Evolutionary conservation across 2,113 vertebrate species (phyloP).

Genomic region (Oncorhynchus gorbuscha): DNA sequence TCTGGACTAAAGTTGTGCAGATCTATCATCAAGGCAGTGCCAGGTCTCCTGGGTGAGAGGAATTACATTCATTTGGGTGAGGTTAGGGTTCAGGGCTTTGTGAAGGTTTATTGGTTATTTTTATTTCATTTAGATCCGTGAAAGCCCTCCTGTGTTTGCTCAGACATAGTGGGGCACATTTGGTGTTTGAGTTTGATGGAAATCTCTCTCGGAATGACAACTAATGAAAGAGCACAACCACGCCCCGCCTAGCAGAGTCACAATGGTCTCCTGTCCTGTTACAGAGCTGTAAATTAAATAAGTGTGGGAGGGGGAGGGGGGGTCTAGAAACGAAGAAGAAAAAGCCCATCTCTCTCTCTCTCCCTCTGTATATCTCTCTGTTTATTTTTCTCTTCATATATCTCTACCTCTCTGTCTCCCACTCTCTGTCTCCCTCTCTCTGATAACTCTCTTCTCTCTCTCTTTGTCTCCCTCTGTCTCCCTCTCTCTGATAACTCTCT

Average conservation of each 20-base stretch:
- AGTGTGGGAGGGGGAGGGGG: background rate
- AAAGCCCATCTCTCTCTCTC: too few relatives aligned
- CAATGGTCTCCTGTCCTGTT: constrained; percentile 13
- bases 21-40: background rate
- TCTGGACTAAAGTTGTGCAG: background rate
- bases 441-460: too few relatives aligned
- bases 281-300: constrained; percentile 27
- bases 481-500: too few relatives aligned
- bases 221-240: constrained; percentile 21
- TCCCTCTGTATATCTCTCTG: too few relatives aligned
- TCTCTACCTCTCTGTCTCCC: too few relatives aligned
- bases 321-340: too few relatives aligned
- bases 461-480: too few relatives aligned
- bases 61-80: constrained; percentile 5
- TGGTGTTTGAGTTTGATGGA: constrained; percentile 26
- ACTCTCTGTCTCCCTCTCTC: too few relatives aligned
- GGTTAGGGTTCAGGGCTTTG: constrained; percentile 3
- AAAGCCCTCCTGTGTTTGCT: constrained; percentile 7
- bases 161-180: background rate
- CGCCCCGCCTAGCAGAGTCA: background rate
- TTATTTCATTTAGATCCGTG: constrained; percentile 15
- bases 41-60: constrained; percentile 13
- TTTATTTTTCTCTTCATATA: too few relatives aligned
- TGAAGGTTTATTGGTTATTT: background rate
- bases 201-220: constrained; percentile 28